These are phyloP conservation scores for Trichonephila clavata DNA, from an alignment of 1,140 invertebrate species.

Conservation along the genomic window DNA sequence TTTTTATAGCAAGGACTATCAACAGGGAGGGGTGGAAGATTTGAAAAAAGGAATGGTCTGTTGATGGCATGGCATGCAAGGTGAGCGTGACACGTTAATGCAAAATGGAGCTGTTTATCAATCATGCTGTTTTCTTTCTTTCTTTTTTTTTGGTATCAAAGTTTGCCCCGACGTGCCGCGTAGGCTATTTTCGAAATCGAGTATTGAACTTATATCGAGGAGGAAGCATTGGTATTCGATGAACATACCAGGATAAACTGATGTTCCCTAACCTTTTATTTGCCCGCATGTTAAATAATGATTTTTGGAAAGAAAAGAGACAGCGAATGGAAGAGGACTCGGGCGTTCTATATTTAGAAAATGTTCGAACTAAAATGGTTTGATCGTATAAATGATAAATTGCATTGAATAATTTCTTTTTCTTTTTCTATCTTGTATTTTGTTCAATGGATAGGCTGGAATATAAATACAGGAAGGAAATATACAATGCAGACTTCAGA, in stretches of 20 bases:
- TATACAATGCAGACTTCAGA: no score
- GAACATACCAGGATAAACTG: not conserved
- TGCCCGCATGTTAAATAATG: not conserved
- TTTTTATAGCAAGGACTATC: no score
- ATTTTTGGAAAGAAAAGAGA: not conserved
- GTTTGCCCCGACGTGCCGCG: not conserved
- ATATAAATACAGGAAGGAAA: no score
- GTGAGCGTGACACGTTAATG: slow-evolving; percentile 45
- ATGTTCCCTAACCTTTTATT: not conserved
- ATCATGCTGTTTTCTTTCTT: slow-evolving; percentile 9
- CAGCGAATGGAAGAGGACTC: not conserved
- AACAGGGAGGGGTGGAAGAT: not conserved
- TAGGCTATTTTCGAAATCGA: not conserved
- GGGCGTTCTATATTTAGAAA: not conserved
- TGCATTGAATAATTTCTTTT: no score
- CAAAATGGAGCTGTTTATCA: slow-evolving; percentile 45
- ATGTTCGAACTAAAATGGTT: not conserved
- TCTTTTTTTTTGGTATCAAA: not conserved
- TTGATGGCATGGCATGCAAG: slow-evolving; percentile 9
- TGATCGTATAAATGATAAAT: no score
- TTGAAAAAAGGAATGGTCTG: slow-evolving; percentile 26
- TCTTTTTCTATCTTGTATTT: no score
- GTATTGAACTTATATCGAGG: not conserved
- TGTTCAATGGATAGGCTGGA: no score
- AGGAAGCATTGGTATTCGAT: not conserved